Evolutionary conservation across 2,888 invertebrate species (phyloP).

Genomic region (Alentia gelatinosa): DNA sequence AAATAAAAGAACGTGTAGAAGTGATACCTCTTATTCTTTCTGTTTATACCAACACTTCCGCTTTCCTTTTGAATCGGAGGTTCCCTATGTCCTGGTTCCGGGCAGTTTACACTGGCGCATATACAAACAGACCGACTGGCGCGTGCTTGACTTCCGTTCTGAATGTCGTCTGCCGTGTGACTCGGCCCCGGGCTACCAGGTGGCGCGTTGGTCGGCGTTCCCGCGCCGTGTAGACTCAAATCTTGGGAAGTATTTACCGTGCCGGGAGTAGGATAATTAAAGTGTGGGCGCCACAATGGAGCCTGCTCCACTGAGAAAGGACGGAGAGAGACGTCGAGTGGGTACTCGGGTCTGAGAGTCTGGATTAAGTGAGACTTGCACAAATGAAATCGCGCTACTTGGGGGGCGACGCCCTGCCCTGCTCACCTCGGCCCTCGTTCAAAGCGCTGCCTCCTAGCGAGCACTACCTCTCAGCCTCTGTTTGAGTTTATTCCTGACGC

Average conservation of each 20-base stretch:
- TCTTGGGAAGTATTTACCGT: slow-evolving; percentile 8
- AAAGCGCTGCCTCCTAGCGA: background rate
- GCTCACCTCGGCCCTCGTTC: background rate
- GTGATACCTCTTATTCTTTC: too few species aligned
- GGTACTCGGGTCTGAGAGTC: background rate
- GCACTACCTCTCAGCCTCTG: background rate
- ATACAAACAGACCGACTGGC: background rate
- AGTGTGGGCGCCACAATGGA: background rate
- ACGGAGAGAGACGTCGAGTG: background rate
- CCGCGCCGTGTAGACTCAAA: slow-evolving; percentile 10
- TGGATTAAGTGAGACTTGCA: slow-evolving; percentile 13
- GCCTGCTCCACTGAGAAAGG: background rate
- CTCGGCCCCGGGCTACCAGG: background rate
- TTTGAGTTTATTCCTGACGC: background rate
- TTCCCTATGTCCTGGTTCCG: too few species aligned
- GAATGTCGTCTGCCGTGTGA: background rate
- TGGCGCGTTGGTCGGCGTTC: background rate
- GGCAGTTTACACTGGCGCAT: too few species aligned
- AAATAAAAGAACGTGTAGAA: too few species aligned
- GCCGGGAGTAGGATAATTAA: slow-evolving; percentile 10
- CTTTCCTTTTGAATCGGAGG: too few species aligned
- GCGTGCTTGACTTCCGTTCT: background rate
- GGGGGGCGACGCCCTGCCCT: too few species aligned
- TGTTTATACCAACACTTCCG: too few species aligned
- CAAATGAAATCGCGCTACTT: slow-evolving; percentile 50